Percentiles rank a stretch among this genome's conserved stretches.
Conservation (phyloP, 2,797 vertebrate species). For the Gymnocypris eckloni region DNA sequence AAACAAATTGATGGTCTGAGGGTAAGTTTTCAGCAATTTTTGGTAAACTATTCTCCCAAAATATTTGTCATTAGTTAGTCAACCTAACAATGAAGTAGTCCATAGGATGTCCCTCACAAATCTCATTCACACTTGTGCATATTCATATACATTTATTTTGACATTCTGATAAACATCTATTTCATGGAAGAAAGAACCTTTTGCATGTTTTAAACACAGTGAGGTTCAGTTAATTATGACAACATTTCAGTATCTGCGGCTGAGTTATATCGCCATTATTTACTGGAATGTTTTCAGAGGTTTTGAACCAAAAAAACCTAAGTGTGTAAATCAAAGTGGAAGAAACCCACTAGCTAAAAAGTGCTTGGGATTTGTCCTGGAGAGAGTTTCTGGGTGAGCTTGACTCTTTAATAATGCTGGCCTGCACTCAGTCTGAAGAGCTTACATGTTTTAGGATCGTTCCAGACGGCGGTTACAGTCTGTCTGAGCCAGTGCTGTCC, state of each 20-base stretch:
- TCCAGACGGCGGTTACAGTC: constrained; percentile 20
- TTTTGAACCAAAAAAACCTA: background rate
- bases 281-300: constrained; percentile 12
- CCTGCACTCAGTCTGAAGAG: constrained; percentile 7
- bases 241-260: background rate
- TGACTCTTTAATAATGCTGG: constrained; percentile 24
- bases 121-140: no score
- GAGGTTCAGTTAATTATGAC: background rate
- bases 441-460: background rate
- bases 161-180: background rate
- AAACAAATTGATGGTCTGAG: background rate
- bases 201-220: background rate
- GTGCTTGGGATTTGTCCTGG: constrained; percentile 25
- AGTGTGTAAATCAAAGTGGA: background rate
- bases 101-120: no score
- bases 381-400: constrained; percentile 1
- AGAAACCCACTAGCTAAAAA: background rate
- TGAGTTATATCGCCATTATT: background rate
- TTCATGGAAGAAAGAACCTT: background rate
- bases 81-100: background rate
- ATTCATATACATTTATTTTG: no score
- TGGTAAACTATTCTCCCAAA: background rate
- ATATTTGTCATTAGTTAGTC: background rate
- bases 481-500: background rate
- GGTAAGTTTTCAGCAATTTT: background rate